Percentiles rank a stretch among this genome's conserved stretches.
Evolutionary conservation across 2,797 vertebrate species (phyloP).

Genomic region (Halcyon smyrnensis): DNA sequence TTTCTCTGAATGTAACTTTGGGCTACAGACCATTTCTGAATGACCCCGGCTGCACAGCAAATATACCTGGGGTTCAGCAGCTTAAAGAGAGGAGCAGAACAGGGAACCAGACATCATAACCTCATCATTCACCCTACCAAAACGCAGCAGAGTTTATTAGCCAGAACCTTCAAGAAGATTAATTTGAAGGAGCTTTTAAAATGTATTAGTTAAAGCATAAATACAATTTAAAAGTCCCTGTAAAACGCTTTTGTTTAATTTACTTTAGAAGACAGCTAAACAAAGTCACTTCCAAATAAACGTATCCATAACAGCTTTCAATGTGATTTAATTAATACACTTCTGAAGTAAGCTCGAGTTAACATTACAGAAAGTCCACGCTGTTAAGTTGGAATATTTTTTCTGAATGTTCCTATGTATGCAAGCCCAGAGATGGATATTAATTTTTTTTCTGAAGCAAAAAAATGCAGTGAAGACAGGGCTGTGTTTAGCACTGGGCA

Average conservation of each 20-base stretch:
- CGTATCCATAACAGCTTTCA: neutral
- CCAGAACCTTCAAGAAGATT: neutral
- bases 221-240: neutral
- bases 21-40: neutral
- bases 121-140: neutral
- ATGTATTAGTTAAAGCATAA: neutral
- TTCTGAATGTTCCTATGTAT: neutral
- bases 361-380: neutral
- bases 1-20: neutral
- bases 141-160: neutral
- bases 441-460: neutral
- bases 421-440: neutral
- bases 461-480: neutral
- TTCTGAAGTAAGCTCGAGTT: neutral
- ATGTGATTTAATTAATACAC: neutral
- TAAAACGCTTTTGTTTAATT: conserved; percentile 1
- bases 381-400: neutral
- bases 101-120: neutral
- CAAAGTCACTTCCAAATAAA: neutral
- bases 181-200: conserved; percentile 17
- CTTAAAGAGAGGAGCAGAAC: neutral
- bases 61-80: neutral
- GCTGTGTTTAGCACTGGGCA: conserved; percentile 14
- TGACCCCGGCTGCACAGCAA: neutral
- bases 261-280: neutral